Evolutionary conservation across 2,888 invertebrate species (phyloP).

Genomic region (Lithophane semibrunnea): DNA sequence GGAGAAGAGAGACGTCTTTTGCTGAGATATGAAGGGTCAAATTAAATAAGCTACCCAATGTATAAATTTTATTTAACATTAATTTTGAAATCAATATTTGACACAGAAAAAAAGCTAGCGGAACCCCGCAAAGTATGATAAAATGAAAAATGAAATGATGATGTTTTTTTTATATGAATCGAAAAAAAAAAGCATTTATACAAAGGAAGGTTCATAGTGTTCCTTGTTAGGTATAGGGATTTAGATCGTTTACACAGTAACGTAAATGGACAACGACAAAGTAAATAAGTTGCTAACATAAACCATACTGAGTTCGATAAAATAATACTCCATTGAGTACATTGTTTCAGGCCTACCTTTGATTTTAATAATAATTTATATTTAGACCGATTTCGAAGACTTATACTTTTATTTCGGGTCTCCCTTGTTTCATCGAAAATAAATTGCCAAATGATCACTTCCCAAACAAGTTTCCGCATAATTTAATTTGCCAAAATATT

Average conservation of each 20-base stretch:
- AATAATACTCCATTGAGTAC: conserved; percentile 8
- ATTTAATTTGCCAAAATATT: no score
- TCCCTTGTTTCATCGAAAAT: no score
- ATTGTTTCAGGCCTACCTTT: neutral
- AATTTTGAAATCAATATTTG: no score
- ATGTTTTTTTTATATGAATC: no score
- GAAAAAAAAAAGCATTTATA: no score
- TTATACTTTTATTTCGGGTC: no score
- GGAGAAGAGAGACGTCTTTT: neutral
- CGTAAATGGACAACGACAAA: neutral
- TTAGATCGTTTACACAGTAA: conserved; percentile 13
- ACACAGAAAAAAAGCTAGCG: neutral
- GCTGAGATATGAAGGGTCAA: neutral
- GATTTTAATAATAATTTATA: conserved; percentile 11
- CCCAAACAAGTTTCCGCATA: no score
- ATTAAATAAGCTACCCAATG: neutral
- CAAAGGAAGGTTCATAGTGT: neutral
- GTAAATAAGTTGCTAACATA: conserved; percentile 26
- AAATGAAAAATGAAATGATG: neutral
- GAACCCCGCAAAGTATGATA: neutral
- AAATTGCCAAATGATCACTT: no score
- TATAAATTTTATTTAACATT: no score
- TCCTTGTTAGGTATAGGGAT: neutral
- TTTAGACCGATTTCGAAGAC: neutral
- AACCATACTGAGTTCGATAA: conserved; percentile 2